A percentile compares a stretch with the other conserved stretches of the same genome.
These are phyloP conservation scores for Stigmatopora argus DNA, from an alignment of 2,113 vertebrate genomes.

Conservation along the genomic window DNA sequence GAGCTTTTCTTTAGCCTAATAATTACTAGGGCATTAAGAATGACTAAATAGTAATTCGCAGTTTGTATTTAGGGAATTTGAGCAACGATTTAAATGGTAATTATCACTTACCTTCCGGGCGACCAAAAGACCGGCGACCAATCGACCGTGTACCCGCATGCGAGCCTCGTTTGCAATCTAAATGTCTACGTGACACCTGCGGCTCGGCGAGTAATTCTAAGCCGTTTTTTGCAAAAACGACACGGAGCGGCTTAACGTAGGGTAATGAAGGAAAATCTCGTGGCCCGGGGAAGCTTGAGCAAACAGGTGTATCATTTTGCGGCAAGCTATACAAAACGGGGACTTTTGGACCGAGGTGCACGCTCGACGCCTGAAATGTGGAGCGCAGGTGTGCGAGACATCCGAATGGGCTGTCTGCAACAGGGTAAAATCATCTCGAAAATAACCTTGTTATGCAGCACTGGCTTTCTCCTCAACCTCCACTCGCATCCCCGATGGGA, in stretches of 20 bases:
- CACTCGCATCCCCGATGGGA: conserved; percentile 50
- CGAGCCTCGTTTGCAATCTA: conserved; percentile 48
- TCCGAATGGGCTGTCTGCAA: conserved; percentile 26
- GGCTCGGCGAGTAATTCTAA: conserved; percentile 44
- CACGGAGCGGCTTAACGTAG: conserved; percentile 35
- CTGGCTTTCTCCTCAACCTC: conserved; percentile 35
- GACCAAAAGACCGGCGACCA: too few relatives aligned
- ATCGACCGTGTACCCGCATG: conserved; percentile 47
- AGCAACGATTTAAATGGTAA: too few relatives aligned
- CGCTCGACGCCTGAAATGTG: conserved; percentile 29
- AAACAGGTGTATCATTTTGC: conserved; percentile 32
- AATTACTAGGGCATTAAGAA: too few relatives aligned
- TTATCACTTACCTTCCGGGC: too few relatives aligned
- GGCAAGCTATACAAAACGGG: conserved; percentile 39
- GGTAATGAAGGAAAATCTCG: conserved; percentile 16
- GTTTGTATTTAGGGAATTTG: too few relatives aligned
- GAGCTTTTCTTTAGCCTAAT: too few relatives aligned
- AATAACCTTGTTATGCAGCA: conserved; percentile 59
- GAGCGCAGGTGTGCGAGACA: conserved; percentile 32
- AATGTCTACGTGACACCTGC: conserved; percentile 55
- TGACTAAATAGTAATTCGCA: too few relatives aligned
- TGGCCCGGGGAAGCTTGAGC: not conserved
- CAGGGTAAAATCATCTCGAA: conserved; percentile 54
- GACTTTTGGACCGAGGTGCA: conserved; percentile 32
- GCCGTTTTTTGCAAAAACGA: conserved; percentile 37